Evolutionary conservation across 2,888 invertebrate species (phyloP), one percentile per base, ranked within the genome.

Genomic region (Sarcophaga caerulescens): DNA sequence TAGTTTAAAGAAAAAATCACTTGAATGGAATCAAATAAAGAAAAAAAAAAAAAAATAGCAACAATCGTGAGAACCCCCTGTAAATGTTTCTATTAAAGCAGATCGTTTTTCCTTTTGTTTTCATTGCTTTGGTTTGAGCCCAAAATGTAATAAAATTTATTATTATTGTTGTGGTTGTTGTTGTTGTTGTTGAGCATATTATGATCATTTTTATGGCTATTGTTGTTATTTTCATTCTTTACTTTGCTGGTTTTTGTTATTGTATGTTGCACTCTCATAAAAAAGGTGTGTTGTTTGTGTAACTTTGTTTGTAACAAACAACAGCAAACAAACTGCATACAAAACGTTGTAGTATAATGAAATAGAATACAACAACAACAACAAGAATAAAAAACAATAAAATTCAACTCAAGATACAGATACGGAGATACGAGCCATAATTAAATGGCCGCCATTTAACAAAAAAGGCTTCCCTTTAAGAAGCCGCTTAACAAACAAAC

Each of bases 51-150:
- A 57, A 21, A 10, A 45, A 17, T 17, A 17, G 25, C 65, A 86
- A 74, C 81, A 81, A 81, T 81, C 86, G 86, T 86, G 86, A 84
- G 86, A 86, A 84, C 86, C 84, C 86, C 84, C 78, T 86, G 77
- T 77, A 77, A 77, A 82, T 77, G 77, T 82, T 82, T 82, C 65
- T 73, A 71, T 82, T 82, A 60, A 77, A 77, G 60, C 70, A 59
- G 52, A 75, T 81, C 25, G 69, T 76, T 60, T 69, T 45, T 59
- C 21, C 65, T 47, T 47, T 35, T 35, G 35, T 35, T 35, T 10
- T 35, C 35, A 35, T 35, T 35, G 35, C 0, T 35, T 76, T 25
- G n/a, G 65, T 81, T 74, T 80, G 77, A 63, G 60, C 76, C 57
- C 73, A 80, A 83, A 85, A 52, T 71, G 74, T 81, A 69, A 73